Conservation (phyloP, 1,140 invertebrate species). For the Riptortus pedestris region DNA sequence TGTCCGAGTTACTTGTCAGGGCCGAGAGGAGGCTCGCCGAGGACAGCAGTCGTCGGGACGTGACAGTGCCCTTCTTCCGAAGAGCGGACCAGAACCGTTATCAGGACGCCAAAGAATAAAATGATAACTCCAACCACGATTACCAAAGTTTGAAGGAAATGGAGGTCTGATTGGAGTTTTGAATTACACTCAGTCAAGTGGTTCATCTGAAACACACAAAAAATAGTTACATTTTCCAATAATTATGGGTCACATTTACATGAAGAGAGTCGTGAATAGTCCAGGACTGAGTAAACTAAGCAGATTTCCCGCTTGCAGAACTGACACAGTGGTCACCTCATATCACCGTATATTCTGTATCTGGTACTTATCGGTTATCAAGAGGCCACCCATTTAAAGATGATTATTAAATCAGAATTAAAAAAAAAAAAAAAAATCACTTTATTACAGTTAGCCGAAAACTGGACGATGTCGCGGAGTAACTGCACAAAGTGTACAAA, state of each 20-base stretch:
- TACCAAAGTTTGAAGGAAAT: neutral
- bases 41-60: neutral
- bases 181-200: constrained; percentile 18
- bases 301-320: too few relatives aligned
- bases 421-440: too few relatives aligned
- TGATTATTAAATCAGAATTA: too few relatives aligned
- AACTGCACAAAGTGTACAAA: too few relatives aligned
- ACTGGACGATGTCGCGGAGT: too few relatives aligned
- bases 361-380: neutral
- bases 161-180: constrained; percentile 1
- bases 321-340: neutral
- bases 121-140: constrained; percentile 36
- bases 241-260: neutral
- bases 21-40: neutral
- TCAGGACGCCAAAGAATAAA: constrained; percentile 28
- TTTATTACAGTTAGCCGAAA: too few relatives aligned
- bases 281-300: too few relatives aligned
- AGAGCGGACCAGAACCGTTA: neutral
- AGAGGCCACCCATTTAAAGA: neutral
- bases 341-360: neutral
- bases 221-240: neutral
- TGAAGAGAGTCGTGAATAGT: neutral
- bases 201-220: constrained; percentile 19
- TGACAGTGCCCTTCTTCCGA: neutral
- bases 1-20: neutral